phyloP scores from a whole-genome alignment of 2,797 vertebrate genomes.

The Sarcoramphus papa region DNA sequence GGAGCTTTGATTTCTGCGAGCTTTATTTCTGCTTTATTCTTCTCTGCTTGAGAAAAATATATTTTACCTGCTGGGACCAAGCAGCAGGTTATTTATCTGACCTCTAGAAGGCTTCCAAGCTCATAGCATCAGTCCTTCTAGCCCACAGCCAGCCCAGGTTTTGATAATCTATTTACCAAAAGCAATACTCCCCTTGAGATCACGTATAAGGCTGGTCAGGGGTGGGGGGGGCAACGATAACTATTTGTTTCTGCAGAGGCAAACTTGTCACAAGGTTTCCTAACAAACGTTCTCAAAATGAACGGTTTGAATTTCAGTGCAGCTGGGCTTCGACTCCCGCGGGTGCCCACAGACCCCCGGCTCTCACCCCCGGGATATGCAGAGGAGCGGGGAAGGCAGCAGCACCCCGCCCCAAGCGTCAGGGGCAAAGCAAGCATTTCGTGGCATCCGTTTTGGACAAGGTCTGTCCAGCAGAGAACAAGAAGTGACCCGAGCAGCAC shows the following conservation, averaged over 20 bases:
- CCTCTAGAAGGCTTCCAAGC: background rate
- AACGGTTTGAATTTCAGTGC: accelerated
- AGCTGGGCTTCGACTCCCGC: background rate
- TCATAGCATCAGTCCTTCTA: background rate
- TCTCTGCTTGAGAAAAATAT: background rate
- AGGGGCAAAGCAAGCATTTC: too few species aligned
- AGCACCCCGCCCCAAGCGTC: background rate
- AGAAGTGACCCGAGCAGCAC: accelerated
- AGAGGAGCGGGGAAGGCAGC: background rate
- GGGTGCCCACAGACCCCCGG: too few species aligned
- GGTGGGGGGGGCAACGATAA: accelerated
- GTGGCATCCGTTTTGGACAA: accelerated
- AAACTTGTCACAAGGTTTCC: background rate
- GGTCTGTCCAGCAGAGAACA: background rate
- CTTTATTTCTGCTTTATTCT: background rate
- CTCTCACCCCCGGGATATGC: background rate
- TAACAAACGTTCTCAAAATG: accelerated
- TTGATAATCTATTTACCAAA: background rate
- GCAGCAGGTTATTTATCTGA: background rate
- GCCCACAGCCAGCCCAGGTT: background rate
- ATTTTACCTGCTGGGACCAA: background rate
- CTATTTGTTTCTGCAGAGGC: background rate
- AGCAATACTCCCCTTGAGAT: background rate
- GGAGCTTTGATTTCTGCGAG: background rate
- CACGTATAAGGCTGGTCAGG: accelerated